These are phyloP conservation scores for Saccostrea glomerata DNA, from an alignment of 1,140 invertebrate species.

Conservation along the genomic window DNA sequence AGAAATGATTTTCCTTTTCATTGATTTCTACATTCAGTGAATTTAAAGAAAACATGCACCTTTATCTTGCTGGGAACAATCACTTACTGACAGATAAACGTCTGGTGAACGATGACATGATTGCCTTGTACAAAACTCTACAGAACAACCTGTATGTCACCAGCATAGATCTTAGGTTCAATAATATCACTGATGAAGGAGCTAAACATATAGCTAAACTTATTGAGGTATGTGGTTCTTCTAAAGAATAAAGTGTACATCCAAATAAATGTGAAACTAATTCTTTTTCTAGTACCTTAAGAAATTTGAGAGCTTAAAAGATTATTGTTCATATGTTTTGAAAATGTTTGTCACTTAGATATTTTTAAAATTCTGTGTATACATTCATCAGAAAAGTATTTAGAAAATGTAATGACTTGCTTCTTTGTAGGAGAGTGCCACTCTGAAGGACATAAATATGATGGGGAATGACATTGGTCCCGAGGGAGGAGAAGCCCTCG, in stretches of 20 bases:
- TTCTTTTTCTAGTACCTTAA: too few relatives aligned
- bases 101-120: conserved; percentile 72
- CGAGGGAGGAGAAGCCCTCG: conserved; percentile 72
- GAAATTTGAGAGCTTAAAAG: too few relatives aligned
- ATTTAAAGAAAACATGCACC: conserved; percentile 71
- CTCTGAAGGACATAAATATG: conserved; percentile 72
- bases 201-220: conserved; percentile 69
- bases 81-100: conserved; percentile 72
- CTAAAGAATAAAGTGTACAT: too few relatives aligned
- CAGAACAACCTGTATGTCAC: conserved; percentile 73
- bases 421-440: conserved; percentile 66
- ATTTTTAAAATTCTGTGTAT: too few relatives aligned
- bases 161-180: conserved; percentile 76
- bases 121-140: conserved; percentile 71
- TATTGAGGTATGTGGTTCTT: conserved; percentile 64
- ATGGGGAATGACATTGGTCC: conserved; percentile 78
- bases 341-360: too few relatives aligned
- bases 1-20: neutral
- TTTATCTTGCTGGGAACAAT: conserved; percentile 78
- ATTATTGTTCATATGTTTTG: too few relatives aligned
- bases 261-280: too few relatives aligned
- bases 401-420: neutral
- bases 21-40: conserved; percentile 59
- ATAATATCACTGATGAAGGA: conserved; percentile 76
- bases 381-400: neutral